Conservation (phyloP, 2,888 invertebrate species). For the Eretmocerus hayati region DNA sequence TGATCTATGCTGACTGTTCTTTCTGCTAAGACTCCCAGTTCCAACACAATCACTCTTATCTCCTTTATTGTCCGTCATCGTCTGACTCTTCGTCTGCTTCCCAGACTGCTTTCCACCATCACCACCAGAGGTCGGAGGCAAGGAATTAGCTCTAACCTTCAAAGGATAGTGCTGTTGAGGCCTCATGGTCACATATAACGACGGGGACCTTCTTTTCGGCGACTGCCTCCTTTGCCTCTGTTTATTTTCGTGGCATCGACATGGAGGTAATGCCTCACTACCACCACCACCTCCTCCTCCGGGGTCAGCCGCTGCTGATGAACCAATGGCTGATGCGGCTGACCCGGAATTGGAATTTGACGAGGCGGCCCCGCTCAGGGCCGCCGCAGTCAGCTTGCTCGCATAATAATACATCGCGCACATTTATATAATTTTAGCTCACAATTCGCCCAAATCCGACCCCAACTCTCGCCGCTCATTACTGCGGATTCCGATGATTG, state of each 20-base stretch:
- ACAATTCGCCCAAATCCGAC: constrained; percentile 40
- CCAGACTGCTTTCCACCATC: neutral
- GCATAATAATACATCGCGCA: constrained; percentile 66
- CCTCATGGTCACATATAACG: constrained; percentile 2
- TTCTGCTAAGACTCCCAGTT: constrained; percentile 20
- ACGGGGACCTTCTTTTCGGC: too few species aligned
- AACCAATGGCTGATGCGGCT: constrained; percentile 42
- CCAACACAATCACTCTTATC: constrained; percentile 18
- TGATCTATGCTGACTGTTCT: constrained; percentile 10
- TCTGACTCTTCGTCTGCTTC: constrained; percentile 1
- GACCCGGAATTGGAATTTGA: constrained; percentile 23
- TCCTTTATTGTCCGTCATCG: constrained; percentile 23
- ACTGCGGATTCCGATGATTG: constrained; percentile 36
- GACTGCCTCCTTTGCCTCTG: neutral
- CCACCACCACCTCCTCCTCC: constrained; percentile 32
- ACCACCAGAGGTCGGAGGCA: too few species aligned
- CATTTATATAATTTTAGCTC: constrained; percentile 45
- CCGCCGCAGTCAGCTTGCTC: constrained; percentile 59
- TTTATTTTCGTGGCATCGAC: constrained; percentile 39
- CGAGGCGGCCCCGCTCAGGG: constrained; percentile 55
- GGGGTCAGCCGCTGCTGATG: constrained; percentile 44
- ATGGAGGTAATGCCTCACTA: constrained; percentile 41
- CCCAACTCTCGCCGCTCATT: constrained; percentile 43
- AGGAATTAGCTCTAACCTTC: constrained; percentile 5
- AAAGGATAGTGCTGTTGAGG: constrained; percentile 19